Conservation (phyloP, 2,797 vertebrate genomes). For the Harpia harpyja region DNA sequence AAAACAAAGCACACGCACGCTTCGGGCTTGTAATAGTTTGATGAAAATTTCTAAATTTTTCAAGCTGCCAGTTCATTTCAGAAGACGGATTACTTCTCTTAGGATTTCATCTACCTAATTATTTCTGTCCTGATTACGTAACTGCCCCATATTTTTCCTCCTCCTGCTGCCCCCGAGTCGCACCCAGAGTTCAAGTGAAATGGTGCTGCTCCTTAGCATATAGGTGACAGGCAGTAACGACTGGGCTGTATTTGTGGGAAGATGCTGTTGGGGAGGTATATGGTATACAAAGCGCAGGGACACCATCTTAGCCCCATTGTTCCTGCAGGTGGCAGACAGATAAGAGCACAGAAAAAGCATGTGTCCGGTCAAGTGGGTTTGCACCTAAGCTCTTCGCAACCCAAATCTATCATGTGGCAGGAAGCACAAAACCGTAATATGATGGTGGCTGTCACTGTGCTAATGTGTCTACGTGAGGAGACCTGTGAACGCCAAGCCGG, state of each 20-base stretch:
- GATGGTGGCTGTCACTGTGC: neutral
- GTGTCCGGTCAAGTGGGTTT: neutral
- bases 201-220: neutral
- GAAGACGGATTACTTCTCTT: conserved; percentile 72
- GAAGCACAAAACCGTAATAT: neutral
- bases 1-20: conserved; percentile 59
- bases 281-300: neutral
- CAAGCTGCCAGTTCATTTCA: conserved; percentile 70
- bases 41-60: conserved; percentile 78
- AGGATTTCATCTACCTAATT: conserved; percentile 72
- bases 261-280: neutral
- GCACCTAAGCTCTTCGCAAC: neutral
- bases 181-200: neutral
- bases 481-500: fast-evolving
- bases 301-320: fast-evolving
- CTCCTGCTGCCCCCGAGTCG: neutral
- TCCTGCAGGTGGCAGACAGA: neutral
- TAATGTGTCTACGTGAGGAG: neutral
- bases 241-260: neutral
- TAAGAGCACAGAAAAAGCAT: neutral
- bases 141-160: conserved; percentile 66
- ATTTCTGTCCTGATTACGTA: conserved; percentile 72
- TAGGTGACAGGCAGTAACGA: neutral
- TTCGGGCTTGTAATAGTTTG: conserved; percentile 63
- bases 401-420: neutral